Evolutionary conservation across 2,113 vertebrate genomes (phyloP).

Genomic region (Saiga tatarica): DNA sequence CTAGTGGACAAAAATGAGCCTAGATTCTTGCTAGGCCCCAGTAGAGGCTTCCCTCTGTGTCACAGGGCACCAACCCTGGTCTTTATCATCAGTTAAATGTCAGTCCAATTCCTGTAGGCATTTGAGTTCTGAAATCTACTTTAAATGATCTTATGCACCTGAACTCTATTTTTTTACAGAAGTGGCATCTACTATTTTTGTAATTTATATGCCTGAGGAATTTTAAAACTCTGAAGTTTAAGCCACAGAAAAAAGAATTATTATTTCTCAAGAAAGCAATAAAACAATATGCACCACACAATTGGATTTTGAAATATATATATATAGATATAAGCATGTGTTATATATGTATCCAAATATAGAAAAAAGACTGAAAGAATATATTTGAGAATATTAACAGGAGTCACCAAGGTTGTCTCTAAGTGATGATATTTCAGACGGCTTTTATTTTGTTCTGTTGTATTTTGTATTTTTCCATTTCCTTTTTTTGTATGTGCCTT

Average conservation of each 20-base stretch:
- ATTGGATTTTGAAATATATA: background rate
- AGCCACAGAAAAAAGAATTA: background rate
- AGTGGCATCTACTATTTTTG: background rate
- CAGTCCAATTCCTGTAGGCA: background rate
- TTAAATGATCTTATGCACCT: background rate
- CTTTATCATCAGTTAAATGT: background rate
- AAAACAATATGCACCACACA: background rate
- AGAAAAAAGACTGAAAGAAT: constrained; percentile 6
- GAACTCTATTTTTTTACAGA: background rate
- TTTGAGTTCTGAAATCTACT: background rate
- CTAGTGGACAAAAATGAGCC: background rate
- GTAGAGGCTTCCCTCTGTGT: background rate
- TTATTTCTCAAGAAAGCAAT: background rate
- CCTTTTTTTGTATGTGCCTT: background rate
- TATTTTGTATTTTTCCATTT: constrained; percentile 31
- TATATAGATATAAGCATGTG: background rate
- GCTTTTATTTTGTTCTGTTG: background rate
- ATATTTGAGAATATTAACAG: background rate
- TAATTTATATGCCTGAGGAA: background rate
- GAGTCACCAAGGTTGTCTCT: background rate
- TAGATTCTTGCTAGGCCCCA: background rate
- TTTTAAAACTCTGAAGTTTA: background rate
- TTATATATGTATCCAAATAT: background rate
- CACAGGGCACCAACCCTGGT: background rate
- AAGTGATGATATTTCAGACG: background rate